phyloP scores from a whole-genome alignment of 2,888 invertebrate genomes.

The Dolichomitus sp. region DNA sequence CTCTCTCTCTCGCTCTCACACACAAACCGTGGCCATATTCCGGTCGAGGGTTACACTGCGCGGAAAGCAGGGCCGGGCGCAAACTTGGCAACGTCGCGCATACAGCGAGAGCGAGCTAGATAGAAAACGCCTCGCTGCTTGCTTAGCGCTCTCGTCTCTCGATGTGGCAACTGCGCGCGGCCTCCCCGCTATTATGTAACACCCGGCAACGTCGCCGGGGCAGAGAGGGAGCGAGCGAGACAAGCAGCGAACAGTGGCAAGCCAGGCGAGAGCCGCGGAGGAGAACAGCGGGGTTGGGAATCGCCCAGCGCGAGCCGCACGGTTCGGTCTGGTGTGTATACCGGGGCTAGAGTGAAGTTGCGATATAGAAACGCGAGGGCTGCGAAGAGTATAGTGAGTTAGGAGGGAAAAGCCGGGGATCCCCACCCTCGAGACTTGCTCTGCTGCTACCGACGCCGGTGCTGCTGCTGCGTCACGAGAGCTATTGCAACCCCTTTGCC shows the following conservation, averaged over 20 bases:
- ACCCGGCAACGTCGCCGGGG: conserved; percentile 83
- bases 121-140: not conserved
- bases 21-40: conserved; percentile 40
- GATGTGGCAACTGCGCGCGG: conserved; percentile 78
- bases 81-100: conserved; percentile 73
- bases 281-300: conserved; percentile 54
- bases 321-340: conserved; percentile 52
- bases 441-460: conserved; percentile 24
- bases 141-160: conserved; percentile 8
- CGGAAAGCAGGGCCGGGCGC: conserved; percentile 56
- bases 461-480: conserved; percentile 79
- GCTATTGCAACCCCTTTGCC: conserved; percentile 81
- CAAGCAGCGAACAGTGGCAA: conserved; percentile 1
- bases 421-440: conserved; percentile 52
- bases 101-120: not conserved
- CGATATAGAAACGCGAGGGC: conserved; percentile 24
- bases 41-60: conserved; percentile 59
- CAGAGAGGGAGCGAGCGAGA: conserved; percentile 46
- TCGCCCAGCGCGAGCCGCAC: conserved; percentile 54
- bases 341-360: conserved; percentile 52
- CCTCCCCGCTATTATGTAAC: conserved; percentile 84
- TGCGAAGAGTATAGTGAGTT: conserved; percentile 31
- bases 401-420: conserved; percentile 65
- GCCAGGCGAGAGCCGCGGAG: conserved; percentile 4
- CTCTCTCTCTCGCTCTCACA: conserved; percentile 27